A percentile compares a stretch with the other conserved stretches of the same genome.
phyloP scores from a whole-genome alignment of 2,888 invertebrate species.

The Stenichneumon culpator region DNA sequence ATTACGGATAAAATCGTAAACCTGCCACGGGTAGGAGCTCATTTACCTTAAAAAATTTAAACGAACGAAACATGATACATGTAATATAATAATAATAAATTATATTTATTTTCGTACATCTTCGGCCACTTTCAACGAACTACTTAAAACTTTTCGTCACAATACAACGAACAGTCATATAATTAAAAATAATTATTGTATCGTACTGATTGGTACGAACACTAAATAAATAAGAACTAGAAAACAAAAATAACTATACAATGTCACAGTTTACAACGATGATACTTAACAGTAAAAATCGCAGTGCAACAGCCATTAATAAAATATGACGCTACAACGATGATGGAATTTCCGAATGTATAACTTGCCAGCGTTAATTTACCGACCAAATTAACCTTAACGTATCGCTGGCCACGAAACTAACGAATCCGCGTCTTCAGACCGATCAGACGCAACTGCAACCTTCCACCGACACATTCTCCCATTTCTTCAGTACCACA shows the following conservation, averaged over 20 bases:
- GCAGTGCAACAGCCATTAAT: neutral
- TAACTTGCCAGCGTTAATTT: neutral
- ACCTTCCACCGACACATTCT: slow-evolving; percentile 97
- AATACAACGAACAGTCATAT: neutral
- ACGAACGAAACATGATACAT: too few relatives aligned
- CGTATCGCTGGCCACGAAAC: too few relatives aligned
- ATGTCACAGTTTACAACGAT: neutral
- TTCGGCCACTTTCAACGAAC: too few relatives aligned
- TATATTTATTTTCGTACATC: too few relatives aligned
- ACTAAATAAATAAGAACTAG: neutral
- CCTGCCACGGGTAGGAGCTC: too few relatives aligned
- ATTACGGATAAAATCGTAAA: too few relatives aligned
- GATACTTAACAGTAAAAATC: neutral
- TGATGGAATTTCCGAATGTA: neutral
- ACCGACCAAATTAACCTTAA: too few relatives aligned
- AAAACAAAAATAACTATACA: neutral
- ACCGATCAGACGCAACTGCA: slow-evolving; percentile 94
- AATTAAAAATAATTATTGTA: neutral
- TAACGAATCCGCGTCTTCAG: too few relatives aligned
- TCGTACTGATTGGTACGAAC: neutral
- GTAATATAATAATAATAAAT: too few relatives aligned
- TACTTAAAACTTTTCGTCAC: neutral
- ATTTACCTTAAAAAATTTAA: too few relatives aligned
- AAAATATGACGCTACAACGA: neutral
- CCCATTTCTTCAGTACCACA: slow-evolving; percentile 95